These are phyloP conservation scores for Lamprotornis superbus DNA, from an alignment of 2,113 vertebrate genomes.

Conservation along the genomic window DNA sequence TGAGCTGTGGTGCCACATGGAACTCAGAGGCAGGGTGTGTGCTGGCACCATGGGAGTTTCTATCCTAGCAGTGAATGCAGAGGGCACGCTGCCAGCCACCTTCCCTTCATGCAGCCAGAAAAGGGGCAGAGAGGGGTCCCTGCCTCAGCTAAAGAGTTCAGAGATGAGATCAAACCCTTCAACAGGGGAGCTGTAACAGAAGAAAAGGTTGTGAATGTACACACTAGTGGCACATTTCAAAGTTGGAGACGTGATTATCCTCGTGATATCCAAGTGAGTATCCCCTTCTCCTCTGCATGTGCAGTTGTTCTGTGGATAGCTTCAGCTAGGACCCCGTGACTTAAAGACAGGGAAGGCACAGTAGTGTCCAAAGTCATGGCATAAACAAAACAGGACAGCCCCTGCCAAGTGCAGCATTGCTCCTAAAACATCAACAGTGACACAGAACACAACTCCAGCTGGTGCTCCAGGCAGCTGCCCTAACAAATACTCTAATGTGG, in stretches of 20 bases:
- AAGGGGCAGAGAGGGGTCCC: neutral
- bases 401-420: neutral
- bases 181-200: neutral
- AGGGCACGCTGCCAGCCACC: rapidly evolving
- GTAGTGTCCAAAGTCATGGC: neutral
- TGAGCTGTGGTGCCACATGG: neutral
- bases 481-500: neutral
- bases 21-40: rapidly evolving
- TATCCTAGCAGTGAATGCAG: neutral
- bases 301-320: neutral
- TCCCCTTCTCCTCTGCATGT: neutral
- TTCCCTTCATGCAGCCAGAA: neutral
- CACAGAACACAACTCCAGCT: neutral
- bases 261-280: neutral
- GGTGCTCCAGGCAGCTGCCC: neutral
- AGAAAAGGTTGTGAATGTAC: neutral
- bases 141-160: neutral
- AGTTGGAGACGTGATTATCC: neutral
- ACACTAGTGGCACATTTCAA: neutral
- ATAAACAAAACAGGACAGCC: rapidly evolving
- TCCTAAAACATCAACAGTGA: neutral
- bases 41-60: neutral
- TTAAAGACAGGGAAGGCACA: no score
- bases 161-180: neutral
- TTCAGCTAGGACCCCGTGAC: neutral